Conservation (phyloP, 1,140 invertebrate genomes). For the Bradysia coprophila region DNA sequence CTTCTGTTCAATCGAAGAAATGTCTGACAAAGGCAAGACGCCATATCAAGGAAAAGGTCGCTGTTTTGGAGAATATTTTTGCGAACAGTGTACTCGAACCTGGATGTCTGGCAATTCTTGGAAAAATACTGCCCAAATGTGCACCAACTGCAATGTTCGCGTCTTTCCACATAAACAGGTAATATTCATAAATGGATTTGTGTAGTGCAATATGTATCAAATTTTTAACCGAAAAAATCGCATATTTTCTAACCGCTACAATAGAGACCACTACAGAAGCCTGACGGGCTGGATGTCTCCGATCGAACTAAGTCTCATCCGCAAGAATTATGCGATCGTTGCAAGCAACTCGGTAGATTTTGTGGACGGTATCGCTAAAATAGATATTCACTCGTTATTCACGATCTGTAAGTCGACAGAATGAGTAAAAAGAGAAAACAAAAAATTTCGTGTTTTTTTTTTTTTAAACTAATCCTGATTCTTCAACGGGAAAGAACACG, state of each 20-base stretch:
- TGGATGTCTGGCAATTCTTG: background rate
- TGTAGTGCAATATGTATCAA: background rate
- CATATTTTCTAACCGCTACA: no score
- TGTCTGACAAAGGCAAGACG: background rate
- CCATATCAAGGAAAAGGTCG: background rate
- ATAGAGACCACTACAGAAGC: background rate
- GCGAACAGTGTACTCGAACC: background rate
- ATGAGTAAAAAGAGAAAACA: no score
- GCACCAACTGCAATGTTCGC: background rate
- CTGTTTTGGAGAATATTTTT: background rate
- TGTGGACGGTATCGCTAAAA: no score
- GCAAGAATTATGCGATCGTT: background rate
- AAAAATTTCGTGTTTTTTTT: no score
- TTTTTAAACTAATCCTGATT: no score
- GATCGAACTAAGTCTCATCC: background rate
- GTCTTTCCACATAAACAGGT: background rate
- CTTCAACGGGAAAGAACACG: no score
- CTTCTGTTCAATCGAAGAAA: no score
- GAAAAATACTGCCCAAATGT: background rate
- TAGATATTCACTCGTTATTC: no score
- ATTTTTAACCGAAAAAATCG: no score
- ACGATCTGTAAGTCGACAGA: no score
- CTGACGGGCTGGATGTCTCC: background rate
- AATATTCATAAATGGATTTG: background rate
- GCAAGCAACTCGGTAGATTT: background rate